Evolutionary conservation across 2,888 invertebrate genomes (phyloP).

Genomic region (Hybos culiciformis): DNA sequence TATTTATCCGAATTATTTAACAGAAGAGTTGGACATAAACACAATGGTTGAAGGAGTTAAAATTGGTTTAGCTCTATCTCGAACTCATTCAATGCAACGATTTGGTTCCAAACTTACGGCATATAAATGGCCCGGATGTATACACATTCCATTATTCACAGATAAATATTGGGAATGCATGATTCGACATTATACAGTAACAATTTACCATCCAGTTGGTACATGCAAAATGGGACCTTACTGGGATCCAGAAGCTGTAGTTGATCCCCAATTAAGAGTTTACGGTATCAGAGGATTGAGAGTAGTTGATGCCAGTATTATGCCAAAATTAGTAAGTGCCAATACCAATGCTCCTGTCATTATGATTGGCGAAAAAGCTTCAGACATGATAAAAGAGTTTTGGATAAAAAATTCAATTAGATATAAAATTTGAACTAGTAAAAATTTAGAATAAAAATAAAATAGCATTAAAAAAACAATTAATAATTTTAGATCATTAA

Average conservation of each 20-base stretch:
- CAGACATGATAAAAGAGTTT: slow-evolving; percentile 74
- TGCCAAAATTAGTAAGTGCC: slow-evolving; percentile 74
- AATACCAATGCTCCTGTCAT: slow-evolving; percentile 78
- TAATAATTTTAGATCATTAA: neutral
- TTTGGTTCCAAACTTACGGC: slow-evolving; percentile 59
- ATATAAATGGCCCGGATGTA: slow-evolving; percentile 64
- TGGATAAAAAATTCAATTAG: slow-evolving; percentile 53
- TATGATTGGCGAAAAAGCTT: slow-evolving; percentile 82
- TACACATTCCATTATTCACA: slow-evolving; percentile 48
- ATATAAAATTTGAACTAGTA: slow-evolving; percentile 28
- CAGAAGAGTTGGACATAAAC: slow-evolving; percentile 64
- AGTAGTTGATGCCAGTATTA: slow-evolving; percentile 74
- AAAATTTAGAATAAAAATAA: neutral
- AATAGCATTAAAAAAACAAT: neutral
- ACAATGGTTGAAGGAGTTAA: slow-evolving; percentile 75
- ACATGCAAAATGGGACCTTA: slow-evolving; percentile 84
- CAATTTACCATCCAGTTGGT: slow-evolving; percentile 76
- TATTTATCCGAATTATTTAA: slow-evolving; percentile 84
- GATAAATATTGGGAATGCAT: slow-evolving; percentile 80
- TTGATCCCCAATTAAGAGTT: slow-evolving; percentile 63
- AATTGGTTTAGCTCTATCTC: slow-evolving; percentile 65
- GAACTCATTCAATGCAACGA: slow-evolving; percentile 60
- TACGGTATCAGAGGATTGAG: slow-evolving; percentile 66
- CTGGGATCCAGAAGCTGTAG: slow-evolving; percentile 72
- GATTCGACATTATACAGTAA: slow-evolving; percentile 67